Base-by-base conservation (phyloP, 2,888 invertebrate species). In the Erebia epiphron region DNA sequence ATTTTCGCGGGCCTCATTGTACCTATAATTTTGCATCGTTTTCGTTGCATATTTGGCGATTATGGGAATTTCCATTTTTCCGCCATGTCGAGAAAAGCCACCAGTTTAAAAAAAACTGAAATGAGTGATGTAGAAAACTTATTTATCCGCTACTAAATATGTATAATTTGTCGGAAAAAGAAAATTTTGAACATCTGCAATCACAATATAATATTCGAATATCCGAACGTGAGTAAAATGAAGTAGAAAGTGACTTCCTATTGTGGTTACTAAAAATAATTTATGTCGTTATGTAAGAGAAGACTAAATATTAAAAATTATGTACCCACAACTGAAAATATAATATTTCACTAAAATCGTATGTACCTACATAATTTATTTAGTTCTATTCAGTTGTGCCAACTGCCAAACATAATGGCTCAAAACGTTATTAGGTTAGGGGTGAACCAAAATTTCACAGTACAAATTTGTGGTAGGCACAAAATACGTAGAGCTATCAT, bases 141-240 rank as follows among this genome's bases (percentile, higher is more conserved):
- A 2, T 13, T 64, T 41, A 16, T 16, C 10, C 10, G 18, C 35
- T 18, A 18, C 18, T 18, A 8, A 7, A 18, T 49, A 49, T 18
- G 10, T 14, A 56, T 56, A 2, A 1, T 3, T 43, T 21, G 3
- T 52, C 16, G 8, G 18, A 56, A 80, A 85, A 80, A 77, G 88
- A 87, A 83, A 87, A 89, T 80, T 76, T 77, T 67, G 76, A 80
- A 61, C 80, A 85, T 78, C 83, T 91, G 70, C 78, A 81, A 75
- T 82, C 81, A 35, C 82, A 81, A 21, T 83, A 87, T 72, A 92
- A 92, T 74, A 89, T 91, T 73, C 82, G 80, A 77, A 82, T 90
- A 75, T 78, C 79, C 26, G 82, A 86, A 75, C 81, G 90, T 90
- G 83, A 86, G 89, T 85, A 76, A 67, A 64, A 64, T 35, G 35